Percentiles rank a stretch among this genome's conserved stretches.
Conservation (phyloP, 2,113 vertebrate genomes). For the Micronycteris hirsuta region DNA sequence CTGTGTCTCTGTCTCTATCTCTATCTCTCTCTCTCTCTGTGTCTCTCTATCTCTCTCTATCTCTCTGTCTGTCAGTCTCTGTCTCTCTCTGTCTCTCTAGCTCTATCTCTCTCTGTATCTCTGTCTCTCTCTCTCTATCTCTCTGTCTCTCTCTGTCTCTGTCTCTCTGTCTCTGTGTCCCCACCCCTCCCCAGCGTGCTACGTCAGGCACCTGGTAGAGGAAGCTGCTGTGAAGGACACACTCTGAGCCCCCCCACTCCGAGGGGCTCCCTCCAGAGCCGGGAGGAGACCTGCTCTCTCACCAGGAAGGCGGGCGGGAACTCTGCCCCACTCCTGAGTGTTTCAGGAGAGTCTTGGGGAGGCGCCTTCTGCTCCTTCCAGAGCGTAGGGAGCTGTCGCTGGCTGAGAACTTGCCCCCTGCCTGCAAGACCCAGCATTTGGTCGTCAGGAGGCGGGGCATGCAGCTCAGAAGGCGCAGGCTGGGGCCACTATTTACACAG, state of each 20-base stretch:
- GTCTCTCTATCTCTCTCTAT: too few species aligned
- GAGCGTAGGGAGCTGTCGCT: rapidly evolving
- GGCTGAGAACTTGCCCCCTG: not conserved
- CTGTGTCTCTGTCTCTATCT: too few species aligned
- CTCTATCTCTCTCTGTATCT: too few species aligned
- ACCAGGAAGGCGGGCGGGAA: not conserved
- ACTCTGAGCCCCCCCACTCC: not conserved
- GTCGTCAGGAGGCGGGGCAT: not conserved
- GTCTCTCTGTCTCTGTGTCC: too few species aligned
- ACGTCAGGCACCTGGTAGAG: rapidly evolving
- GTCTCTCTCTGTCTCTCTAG: too few species aligned
- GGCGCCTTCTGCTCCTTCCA: not conserved
- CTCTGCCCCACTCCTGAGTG: not conserved
- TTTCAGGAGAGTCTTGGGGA: not conserved
- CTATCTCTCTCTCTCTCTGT: too few species aligned
- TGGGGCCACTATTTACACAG: too few species aligned
- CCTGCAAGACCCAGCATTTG: rapidly evolving
- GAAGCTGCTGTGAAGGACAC: not conserved
- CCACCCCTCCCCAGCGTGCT: too few species aligned
- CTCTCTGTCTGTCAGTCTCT: too few species aligned
- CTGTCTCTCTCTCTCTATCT: too few species aligned
- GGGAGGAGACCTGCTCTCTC: not conserved
- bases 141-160: too few species aligned
- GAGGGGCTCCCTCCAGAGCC: rapidly evolving
- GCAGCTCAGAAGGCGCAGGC: not conserved